Percentiles rank a stretch among this genome's conserved stretches.
Conservation (phyloP, 2,888 invertebrate genomes). For the Brachynemurus nebulosus region DNA sequence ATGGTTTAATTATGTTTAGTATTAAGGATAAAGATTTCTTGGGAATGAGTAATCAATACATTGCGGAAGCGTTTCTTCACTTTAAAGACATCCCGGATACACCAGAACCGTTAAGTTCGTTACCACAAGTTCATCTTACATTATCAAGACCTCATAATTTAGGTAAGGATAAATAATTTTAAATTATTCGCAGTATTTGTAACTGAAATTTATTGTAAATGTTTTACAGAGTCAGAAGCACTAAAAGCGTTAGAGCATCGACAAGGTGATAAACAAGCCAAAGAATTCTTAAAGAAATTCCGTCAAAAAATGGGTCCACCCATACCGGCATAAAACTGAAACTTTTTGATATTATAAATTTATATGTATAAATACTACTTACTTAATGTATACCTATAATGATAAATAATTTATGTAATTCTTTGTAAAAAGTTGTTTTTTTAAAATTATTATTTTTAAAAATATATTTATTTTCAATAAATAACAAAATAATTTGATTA, state of each 20-base stretch:
- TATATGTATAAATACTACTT: too few relatives aligned
- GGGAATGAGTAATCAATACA: constrained; percentile 81
- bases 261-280: constrained; percentile 76
- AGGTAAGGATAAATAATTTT: background rate
- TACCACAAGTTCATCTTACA: constrained; percentile 60
- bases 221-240: constrained; percentile 46
- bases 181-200: background rate
- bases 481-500: too few relatives aligned
- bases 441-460: too few relatives aligned
- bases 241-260: constrained; percentile 66
- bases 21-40: constrained; percentile 94
- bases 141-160: constrained; percentile 45
- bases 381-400: too few relatives aligned
- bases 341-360: too few relatives aligned
- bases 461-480: too few relatives aligned
- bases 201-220: constrained; percentile 8
- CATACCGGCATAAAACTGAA: background rate
- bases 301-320: constrained; percentile 41
- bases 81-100: constrained; percentile 60
- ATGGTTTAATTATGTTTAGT: constrained; percentile 72
- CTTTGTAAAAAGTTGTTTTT: too few relatives aligned
- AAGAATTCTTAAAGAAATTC: constrained; percentile 74
- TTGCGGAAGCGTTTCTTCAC: constrained; percentile 84
- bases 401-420: too few relatives aligned
- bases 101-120: constrained; percentile 40